Evolutionary conservation across 1,140 invertebrate species (phyloP), one percentile per base, ranked within the genome.

Genomic region (Drosophila sproati): DNA sequence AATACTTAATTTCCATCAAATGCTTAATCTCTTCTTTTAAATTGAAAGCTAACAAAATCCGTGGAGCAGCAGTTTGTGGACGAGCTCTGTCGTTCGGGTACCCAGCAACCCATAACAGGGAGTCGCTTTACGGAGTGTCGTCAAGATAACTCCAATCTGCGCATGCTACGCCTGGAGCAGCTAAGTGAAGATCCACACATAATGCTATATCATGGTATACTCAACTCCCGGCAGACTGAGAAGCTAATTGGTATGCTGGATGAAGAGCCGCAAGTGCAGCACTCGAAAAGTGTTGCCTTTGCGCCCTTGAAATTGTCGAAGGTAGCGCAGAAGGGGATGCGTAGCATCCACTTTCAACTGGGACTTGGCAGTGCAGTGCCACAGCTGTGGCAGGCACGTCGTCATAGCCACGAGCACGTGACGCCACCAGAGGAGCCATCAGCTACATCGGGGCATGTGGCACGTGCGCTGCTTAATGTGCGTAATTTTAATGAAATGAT

Each of bases 181-280:
- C 98, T 81, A 96, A 99, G 96, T 92, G 92, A 96, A 3, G 95
- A 97, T 31, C 99, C 98, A 0, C 94, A 95, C 60, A 96, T 99
- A 74, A 94, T 96, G 37, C 94, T 99, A 6, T 98, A 96, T 92
- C 96, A 98, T 92, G 95, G 98, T 82, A 96, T 99, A 4, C 94
- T 99, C 39, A 83, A 69, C 29, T 31, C n/a, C 4, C 56, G 31
- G 28, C 73, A 87, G 62, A 32, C 47, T 3, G 52, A 69, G 8
- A 50, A 78, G 41, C 37, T 87, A 29, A 45, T 83, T 48, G 50
- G 51, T 3, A 51, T 77, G 28, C 43, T 82, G 8, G 77, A 82
- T 32, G 78, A 77, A n/a, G 64, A 69, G 0, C 20, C 55, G 5
- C 8, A 34, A 4, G 3, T 32, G n/a, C 35, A 70, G 34, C 6